phyloP scores from a whole-genome alignment of 2,888 invertebrate species.

The Drosophila percnosoma region DNA sequence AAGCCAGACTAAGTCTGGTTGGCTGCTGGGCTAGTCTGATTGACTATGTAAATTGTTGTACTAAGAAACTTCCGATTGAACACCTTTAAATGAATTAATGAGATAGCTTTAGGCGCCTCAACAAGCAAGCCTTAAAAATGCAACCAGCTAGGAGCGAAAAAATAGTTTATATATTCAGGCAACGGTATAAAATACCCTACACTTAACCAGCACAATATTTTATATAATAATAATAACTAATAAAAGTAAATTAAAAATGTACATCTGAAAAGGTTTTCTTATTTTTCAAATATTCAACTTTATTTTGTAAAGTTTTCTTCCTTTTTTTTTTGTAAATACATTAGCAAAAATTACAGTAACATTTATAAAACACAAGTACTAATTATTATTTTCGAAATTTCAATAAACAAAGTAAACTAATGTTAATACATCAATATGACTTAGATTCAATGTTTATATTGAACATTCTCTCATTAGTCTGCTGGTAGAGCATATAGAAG shows the following conservation, averaged over 20 bases:
- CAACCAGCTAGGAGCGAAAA: not conserved
- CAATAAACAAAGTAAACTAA: not conserved
- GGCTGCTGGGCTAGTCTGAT: not conserved
- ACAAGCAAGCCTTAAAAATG: conserved; percentile 6
- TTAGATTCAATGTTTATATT: not conserved
- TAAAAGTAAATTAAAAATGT: too few relatives aligned
- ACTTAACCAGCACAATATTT: not conserved
- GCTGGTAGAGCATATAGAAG: conserved; percentile 22
- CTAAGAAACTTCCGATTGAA: conserved; percentile 47
- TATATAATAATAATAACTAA: too few relatives aligned
- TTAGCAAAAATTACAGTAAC: not conserved
- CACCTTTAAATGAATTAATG: conserved; percentile 57
- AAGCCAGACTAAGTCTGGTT: not conserved
- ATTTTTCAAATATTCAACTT: not conserved
- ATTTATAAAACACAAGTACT: not conserved
- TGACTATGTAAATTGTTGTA: conserved; percentile 9
- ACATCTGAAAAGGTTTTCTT: not conserved
- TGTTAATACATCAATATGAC: not conserved
- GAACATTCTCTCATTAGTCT: not conserved
- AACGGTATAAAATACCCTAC: conserved; percentile 13
- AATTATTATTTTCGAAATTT: not conserved
- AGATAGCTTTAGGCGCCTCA: conserved; percentile 34
- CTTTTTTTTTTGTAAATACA: not conserved
- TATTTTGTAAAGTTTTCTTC: not conserved
- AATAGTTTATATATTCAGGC: not conserved